These are phyloP conservation scores for Allygus modestus DNA, from an alignment of 2,888 invertebrate species.

Conservation along the genomic window DNA sequence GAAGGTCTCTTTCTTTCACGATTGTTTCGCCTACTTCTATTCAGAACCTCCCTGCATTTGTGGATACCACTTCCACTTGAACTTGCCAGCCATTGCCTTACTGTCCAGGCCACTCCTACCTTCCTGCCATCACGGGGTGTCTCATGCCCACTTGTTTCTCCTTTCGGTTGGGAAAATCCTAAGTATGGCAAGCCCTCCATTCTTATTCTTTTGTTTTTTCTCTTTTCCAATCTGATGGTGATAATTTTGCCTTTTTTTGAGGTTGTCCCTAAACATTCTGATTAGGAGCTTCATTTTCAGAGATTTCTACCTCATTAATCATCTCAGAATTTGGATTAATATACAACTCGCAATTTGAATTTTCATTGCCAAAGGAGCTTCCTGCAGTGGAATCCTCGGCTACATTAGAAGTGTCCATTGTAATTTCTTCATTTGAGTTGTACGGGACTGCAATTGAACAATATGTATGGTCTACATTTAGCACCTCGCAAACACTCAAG, in stretches of 20 bases:
- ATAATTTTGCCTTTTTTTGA: neutral
- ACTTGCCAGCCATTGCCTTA: neutral
- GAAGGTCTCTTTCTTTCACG: neutral
- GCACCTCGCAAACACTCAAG: too few species aligned
- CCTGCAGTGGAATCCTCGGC: neutral
- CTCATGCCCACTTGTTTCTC: neutral
- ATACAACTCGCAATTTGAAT: neutral
- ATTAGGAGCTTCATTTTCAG: neutral
- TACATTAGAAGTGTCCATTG: neutral
- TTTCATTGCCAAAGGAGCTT: neutral
- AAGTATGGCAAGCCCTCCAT: constrained; percentile 18
- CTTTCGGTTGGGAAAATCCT: constrained; percentile 33
- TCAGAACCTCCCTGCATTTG: neutral
- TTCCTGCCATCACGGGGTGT: constrained; percentile 4
- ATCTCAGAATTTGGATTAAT: neutral
- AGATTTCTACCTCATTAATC: constrained; percentile 2
- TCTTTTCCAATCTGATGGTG: constrained; percentile 22
- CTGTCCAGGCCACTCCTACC: constrained; percentile 24
- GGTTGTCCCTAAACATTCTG: neutral
- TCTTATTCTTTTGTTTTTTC: constrained; percentile 21
- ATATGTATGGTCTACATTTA: too few species aligned
- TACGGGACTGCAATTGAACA: neutral
- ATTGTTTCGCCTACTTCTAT: neutral
- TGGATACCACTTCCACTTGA: neutral
- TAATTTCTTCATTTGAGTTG: neutral